These are phyloP conservation scores for Baryphthengus martii DNA, from an alignment of 2,113 vertebrate genomes.

Conservation along the genomic window DNA sequence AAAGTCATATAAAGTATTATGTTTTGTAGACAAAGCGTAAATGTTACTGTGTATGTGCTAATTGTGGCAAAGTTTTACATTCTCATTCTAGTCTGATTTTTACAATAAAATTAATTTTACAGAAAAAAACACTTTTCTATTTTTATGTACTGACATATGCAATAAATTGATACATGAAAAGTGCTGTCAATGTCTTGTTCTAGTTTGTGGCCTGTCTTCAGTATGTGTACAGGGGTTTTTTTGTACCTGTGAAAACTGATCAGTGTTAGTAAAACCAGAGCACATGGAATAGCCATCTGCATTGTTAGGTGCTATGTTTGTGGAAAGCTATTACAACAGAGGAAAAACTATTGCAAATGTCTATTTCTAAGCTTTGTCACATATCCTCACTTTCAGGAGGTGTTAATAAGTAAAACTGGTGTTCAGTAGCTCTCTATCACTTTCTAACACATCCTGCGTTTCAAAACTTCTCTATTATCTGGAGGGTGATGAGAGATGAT, in stretches of 20 bases:
- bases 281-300: not conserved
- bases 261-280: not conserved
- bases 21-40: conserved; percentile 64
- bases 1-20: not conserved
- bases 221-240: not conserved
- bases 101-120: conserved; percentile 72
- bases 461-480: not conserved
- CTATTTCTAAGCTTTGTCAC: not conserved
- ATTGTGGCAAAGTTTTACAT: conserved; percentile 64
- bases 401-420: not conserved
- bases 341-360: not conserved
- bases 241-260: not conserved
- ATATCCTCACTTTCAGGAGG: not conserved
- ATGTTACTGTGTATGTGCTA: conserved; percentile 57
- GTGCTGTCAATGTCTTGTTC: conserved; percentile 57
- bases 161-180: conserved; percentile 88
- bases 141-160: conserved; percentile 90
- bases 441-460: not conserved
- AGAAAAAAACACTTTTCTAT: conserved; percentile 83
- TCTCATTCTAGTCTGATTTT: conserved; percentile 67
- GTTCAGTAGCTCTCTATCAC: not conserved
- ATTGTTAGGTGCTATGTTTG: not conserved
- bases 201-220: conserved; percentile 21
- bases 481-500: not conserved
- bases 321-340: not conserved